Conservation (phyloP, 1,140 invertebrate genomes). For the Subanguina moxae region DNA sequence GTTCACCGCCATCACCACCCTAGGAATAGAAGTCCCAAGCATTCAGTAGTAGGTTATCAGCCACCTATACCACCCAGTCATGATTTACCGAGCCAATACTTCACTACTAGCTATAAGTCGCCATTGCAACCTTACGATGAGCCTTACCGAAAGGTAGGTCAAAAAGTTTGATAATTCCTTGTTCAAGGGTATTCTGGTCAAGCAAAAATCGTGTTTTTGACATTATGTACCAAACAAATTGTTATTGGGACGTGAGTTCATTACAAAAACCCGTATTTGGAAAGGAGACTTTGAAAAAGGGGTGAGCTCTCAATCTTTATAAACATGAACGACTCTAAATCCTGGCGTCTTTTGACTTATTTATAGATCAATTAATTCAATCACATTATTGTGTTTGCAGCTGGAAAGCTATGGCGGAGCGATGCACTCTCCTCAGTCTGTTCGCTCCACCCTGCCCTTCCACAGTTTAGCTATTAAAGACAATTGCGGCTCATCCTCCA, state of each 20-base stretch:
- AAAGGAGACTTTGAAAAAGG: no score
- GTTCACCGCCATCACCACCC: background rate
- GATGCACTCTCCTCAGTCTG: background rate
- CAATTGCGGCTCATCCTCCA: no score
- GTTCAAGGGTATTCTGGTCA: background rate
- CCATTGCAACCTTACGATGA: background rate
- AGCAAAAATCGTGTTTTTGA: no score
- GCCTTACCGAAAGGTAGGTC: background rate
- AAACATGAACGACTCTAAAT: no score
- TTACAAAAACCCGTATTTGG: no score
- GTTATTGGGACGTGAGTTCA: no score
- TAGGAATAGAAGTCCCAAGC: background rate
- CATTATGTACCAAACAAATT: no score
- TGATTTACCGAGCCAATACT: background rate
- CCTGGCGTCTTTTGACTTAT: background rate
- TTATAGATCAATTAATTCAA: background rate
- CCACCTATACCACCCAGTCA: background rate
- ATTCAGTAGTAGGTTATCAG: background rate
- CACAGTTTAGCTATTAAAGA: no score
- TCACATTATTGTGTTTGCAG: background rate
- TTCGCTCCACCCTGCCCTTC: background rate
- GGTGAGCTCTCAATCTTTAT: no score
- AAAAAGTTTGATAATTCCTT: background rate
- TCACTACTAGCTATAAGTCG: constrained; percentile 5
- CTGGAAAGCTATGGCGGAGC: background rate